Conservation (phyloP, 2,888 invertebrate genomes). For the Chrysolina haemoptera region DNA sequence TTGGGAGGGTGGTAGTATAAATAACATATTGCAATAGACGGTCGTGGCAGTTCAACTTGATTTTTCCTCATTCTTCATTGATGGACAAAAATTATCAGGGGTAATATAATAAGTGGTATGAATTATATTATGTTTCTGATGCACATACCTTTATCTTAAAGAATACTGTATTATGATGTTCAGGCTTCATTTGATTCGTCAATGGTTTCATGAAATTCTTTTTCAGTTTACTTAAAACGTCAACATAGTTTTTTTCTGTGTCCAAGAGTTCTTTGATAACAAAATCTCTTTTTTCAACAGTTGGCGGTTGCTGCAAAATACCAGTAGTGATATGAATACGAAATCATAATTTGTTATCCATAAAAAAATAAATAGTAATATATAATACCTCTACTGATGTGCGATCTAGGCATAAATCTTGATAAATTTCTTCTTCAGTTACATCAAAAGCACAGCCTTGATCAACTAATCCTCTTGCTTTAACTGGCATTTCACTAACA, state of each 20-base stretch:
- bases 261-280: slow-evolving; percentile 94
- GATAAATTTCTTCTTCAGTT: slow-evolving; percentile 94
- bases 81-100: too few relatives aligned
- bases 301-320: slow-evolving; percentile 60
- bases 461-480: slow-evolving; percentile 56
- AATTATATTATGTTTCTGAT: not conserved
- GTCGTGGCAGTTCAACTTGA: too few relatives aligned
- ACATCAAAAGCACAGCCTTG: slow-evolving; percentile 61
- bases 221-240: slow-evolving; percentile 89
- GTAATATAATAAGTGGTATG: too few relatives aligned
- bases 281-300: slow-evolving; percentile 90
- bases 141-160: slow-evolving; percentile 86
- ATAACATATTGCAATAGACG: too few relatives aligned
- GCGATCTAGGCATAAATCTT: slow-evolving; percentile 87
- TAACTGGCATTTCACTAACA: slow-evolving; percentile 63
- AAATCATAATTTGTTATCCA: not conserved
- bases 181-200: slow-evolving; percentile 77
- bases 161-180: slow-evolving; percentile 87
- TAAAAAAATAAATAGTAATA: slow-evolving; percentile 40
- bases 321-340: slow-evolving; percentile 3
- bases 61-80: too few relatives aligned
- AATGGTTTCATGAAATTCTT: slow-evolving; percentile 87
- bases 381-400: slow-evolving; percentile 59
- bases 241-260: slow-evolving; percentile 97
- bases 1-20: too few relatives aligned